Evolutionary conservation across 2,113 vertebrate genomes (phyloP), one percentile per base, ranked within the genome.

Genomic region (Semicossyphus pulcher): DNA sequence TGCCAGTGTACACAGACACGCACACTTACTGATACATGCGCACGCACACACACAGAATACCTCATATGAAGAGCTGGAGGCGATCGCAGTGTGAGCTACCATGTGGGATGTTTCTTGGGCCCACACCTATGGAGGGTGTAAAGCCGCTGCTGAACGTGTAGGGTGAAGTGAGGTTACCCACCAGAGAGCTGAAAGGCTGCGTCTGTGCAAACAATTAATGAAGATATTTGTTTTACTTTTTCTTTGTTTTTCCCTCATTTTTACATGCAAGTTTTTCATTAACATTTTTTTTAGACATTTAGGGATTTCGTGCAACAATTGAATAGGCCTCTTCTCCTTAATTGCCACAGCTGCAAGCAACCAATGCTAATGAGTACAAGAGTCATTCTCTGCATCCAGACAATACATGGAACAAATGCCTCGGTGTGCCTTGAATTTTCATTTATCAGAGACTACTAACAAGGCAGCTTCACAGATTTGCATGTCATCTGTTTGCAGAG

Each of bases 1-100:
- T 91, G 95, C 95, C 95, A 95, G 95, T 82, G 94, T 85, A 96
- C 96, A 93, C 83, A 67, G 77, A 25, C 81, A 47, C 80, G 78
- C 82, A 70, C 59, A 80, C 45, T 14, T 4, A 10, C 53, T 36
- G 53, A 34, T 34, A 41, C 39, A 76, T 68, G n/a, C n/a, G 51
- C 77, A 48, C 69, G 25, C 72, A 49, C 80, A 34, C 74, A 81
- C 79, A 78, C 67, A 84, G 76, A 76, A 44, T 59, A 47, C 79
- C 72, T 56, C 91, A 94, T 93, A 95, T 93, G 94, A 96, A 96
- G 94, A 94, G 93, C 95, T 94, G 90, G 53, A 91, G 92, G 95
- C 94, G 86, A 94, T 95, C 93, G 92, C 89, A 88, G 89, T 88
- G 86, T 90, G 93, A 95, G 92, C 76, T 82, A 92, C 93, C 93